phyloP scores from a whole-genome alignment of 2,888 invertebrate genomes.

The Beris chalybata region DNA sequence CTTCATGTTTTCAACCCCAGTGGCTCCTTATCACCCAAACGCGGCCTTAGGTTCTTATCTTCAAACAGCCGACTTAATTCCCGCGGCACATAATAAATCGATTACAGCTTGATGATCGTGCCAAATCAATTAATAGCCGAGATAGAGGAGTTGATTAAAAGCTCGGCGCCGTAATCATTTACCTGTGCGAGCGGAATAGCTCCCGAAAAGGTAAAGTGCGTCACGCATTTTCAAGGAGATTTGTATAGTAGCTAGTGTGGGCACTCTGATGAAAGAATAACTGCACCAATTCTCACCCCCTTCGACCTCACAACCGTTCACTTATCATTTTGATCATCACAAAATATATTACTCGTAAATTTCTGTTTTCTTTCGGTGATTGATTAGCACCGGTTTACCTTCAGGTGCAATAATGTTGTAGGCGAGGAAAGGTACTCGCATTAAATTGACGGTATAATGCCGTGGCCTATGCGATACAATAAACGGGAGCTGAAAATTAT shows the following conservation, averaged over 20 bases:
- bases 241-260: background rate
- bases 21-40: no score
- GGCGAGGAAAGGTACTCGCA: background rate
- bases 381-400: conserved; percentile 21
- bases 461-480: conserved; percentile 18
- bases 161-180: no score
- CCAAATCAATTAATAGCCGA: conserved; percentile 22
- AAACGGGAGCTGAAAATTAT: conserved; percentile 36
- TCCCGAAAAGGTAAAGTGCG: no score
- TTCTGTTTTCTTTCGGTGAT: conserved; percentile 28
- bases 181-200: no score
- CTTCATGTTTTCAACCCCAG: no score
- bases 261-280: background rate
- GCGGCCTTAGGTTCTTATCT: no score
- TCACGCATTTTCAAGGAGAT: no score
- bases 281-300: background rate
- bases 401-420: no score
- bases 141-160: background rate
- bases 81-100: conserved; percentile 18
- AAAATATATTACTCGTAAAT: conserved; percentile 18
- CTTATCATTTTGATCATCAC: conserved; percentile 8
- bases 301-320: background rate
- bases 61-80: conserved; percentile 14
- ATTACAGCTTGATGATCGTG: conserved; percentile 5
- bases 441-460: background rate